Base-by-base conservation (phyloP, 2,888 invertebrate species). In the Choristoneura rosaceana region DNA sequence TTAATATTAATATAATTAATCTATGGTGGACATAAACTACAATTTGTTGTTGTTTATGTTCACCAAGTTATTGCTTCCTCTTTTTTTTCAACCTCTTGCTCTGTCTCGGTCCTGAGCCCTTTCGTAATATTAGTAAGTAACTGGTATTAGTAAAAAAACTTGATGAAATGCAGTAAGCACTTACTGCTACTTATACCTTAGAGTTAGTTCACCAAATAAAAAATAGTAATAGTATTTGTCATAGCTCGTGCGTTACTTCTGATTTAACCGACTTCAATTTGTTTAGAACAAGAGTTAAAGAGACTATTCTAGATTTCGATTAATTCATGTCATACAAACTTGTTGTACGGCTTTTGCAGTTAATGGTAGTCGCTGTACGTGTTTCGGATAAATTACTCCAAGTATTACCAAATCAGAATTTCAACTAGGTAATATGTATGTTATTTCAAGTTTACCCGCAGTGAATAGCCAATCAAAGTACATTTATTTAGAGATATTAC, bases 261-360 rank as follows among this genome's bases (percentile, higher is more conserved):
- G 25, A 55, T 52, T 52, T 2, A 41, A 41, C 25, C 25, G 25
- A 25, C 25, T 25, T 25, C 25, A 25, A 2, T 25, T 25, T 25
- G 12, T 10, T 3, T 55, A 25, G 25, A 55, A 25, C 50, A 50
- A 15, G 9, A 12, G 17, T 25, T 55, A 9, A 55, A 25, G 10
- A 4, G 43, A 25, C 55, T 25, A 55, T 17, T 55, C 25, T 25
- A 25, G 25, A 17, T 52, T 55, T 12, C 25, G 25, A 55, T 55
- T 55, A 25, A 55, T 25, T 55, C 25, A 10, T 25, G 17, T 10
- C 17, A 17, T 52, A 9, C 12, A 25, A 55, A 55, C 55, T 25
- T 55, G 55, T 55, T 55, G 15, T 52, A 52, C 15, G 8, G 25
- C 55, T 55, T 55, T 55, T 55, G 25, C 17, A 25, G 55, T 55